Base-by-base conservation (phyloP, 2,113 vertebrate species). In the Sander vitreus region DNA sequence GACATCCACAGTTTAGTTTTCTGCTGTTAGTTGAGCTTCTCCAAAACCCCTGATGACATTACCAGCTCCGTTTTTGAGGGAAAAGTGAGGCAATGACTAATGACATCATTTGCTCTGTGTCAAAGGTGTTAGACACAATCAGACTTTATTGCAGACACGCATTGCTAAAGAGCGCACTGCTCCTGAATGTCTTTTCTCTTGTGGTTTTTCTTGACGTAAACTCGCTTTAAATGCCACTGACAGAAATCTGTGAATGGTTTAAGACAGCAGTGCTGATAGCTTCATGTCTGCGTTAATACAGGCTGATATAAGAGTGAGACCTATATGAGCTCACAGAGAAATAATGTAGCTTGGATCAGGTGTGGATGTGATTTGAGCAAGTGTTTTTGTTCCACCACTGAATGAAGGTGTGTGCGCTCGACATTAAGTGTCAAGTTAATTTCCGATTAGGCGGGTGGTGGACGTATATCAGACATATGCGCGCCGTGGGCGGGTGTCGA, bases 401-500 rank as follows among this genome's bases (percentile, higher is more conserved):
- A 66, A 36, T 64, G 58, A 27, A 80, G 63, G 78, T 68, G 69
- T 64, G 76, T 73, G 57, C 73, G 62, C 27, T 23, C 57, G 18
- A 53, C 55, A 19, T 68, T 21, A 73, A 72, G 83, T 89, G 89
- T 85, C 69, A 88, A 79, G 85, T 94, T 78, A 18, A 63, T 89
- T 89, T 92, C 86, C 79, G 78, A 93, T 89, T 91, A 92, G 93
- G 83, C 64, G 88, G 89, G 45, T 70, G 76, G 71, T 81, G 89
- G 88, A 95, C 92, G 90, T 90, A 88, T 94, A 93, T 93, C 91
- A 90, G 87, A 91, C 93, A 91, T 90, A 90, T 90, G 91, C 86
- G 74, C 91, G 82, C 84, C 67, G 89, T 93, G 93, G 94, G 95
- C 89, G 93, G 93, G 93, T 93, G 91, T 88, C 79, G 78, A 90